Percentiles rank a stretch among this genome's conserved stretches.
Conservation (phyloP, 2,888 invertebrate species). For the Nomada fucata region DNA sequence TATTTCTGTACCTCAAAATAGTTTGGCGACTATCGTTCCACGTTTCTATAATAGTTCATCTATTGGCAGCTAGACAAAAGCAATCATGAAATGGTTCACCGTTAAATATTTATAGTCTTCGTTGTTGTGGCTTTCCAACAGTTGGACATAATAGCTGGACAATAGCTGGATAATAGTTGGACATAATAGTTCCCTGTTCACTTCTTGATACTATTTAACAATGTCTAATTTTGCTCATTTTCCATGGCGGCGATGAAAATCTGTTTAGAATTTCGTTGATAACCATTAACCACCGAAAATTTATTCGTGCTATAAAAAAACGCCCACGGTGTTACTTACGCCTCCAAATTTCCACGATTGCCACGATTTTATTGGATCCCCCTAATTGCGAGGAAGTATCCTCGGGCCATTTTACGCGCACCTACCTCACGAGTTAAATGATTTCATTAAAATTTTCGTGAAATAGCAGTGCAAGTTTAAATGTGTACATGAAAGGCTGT, state of each 20-base stretch:
- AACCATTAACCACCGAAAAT: not conserved
- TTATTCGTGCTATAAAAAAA: no score
- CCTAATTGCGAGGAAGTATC: not conserved
- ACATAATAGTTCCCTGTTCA: not conserved
- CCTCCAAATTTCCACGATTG: not conserved
- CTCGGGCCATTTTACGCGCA: not conserved
- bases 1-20: not conserved
- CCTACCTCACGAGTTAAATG: not conserved
- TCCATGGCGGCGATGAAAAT: not conserved
- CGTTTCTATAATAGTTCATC: no score
- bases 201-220: not conserved
- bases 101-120: no score
- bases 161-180: no score
- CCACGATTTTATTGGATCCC: not conserved
- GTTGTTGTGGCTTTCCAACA: not conserved
- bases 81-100: no score
- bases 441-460: not conserved
- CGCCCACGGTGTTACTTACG: not conserved
- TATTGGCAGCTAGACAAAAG: no score
- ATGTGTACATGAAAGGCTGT: no score
- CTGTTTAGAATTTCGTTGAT: not conserved
- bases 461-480: not conserved
- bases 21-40: no score
- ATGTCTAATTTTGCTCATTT: not conserved
- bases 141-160: not conserved